Conservation (phyloP, 2,888 invertebrate genomes). For the Caenorhabditis plicata region DNA sequence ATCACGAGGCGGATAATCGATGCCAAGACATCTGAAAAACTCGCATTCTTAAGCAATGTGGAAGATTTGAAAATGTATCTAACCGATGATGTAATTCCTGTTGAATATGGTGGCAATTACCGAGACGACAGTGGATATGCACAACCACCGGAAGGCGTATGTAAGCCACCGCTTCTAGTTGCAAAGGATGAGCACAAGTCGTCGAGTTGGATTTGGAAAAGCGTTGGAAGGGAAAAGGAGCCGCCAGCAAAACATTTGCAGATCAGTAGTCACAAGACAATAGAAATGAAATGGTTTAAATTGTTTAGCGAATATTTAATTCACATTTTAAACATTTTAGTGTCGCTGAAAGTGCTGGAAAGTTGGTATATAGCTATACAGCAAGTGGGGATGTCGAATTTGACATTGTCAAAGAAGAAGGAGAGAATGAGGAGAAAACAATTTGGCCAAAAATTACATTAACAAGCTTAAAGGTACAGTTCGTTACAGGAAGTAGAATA, state of each 20-base stretch:
- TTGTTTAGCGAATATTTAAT: too few species aligned
- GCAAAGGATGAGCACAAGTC: constrained; percentile 22
- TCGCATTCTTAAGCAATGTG: constrained; percentile 47
- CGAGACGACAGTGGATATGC: constrained; percentile 53
- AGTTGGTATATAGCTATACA: constrained; percentile 57
- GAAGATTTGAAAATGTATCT: constrained; percentile 52
- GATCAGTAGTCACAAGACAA: constrained; percentile 13
- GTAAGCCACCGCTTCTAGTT: constrained; percentile 20
- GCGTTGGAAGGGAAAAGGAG: constrained; percentile 27
- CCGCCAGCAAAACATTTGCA: constrained; percentile 16
- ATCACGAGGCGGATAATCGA: constrained; percentile 48
- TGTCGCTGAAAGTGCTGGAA: constrained; percentile 16
- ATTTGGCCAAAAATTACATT: constrained; percentile 59
- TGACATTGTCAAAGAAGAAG: constrained; percentile 46
- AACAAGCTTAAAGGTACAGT: constrained; percentile 45
- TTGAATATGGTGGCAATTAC: constrained; percentile 52
- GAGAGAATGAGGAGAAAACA: constrained; percentile 39
- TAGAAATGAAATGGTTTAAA: too few species aligned
- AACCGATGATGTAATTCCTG: constrained; percentile 49
- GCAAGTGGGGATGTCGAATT: constrained; percentile 55
- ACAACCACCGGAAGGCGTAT: constrained; percentile 41
- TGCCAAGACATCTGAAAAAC: constrained; percentile 45
- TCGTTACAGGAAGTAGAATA: not conserved
- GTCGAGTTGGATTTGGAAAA: constrained; percentile 36
- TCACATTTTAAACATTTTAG: constrained; percentile 5